phyloP scores from a whole-genome alignment of 2,888 invertebrate genomes.

The Sinhomidia bicolor region DNA sequence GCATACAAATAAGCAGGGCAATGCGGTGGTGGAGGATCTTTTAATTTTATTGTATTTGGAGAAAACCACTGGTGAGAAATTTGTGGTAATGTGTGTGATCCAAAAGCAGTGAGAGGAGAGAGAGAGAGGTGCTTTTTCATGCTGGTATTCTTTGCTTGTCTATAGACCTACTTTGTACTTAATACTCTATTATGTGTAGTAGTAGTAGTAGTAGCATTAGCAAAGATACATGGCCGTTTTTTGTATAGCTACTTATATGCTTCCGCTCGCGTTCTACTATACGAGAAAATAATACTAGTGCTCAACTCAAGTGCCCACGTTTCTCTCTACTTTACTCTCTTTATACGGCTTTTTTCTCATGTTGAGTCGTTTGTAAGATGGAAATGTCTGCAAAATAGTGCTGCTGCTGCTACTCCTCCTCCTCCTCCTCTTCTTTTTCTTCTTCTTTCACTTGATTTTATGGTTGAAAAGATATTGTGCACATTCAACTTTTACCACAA shows the following conservation, averaged over 20 bases:
- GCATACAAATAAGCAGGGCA: neutral
- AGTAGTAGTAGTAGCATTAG: too few relatives aligned
- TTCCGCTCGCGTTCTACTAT: too few relatives aligned
- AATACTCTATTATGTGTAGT: too few relatives aligned
- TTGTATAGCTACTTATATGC: too few relatives aligned
- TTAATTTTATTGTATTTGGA: constrained; percentile 56
- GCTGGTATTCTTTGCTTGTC: neutral
- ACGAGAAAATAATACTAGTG: too few relatives aligned
- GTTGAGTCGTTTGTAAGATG: constrained; percentile 47
- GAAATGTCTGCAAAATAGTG: constrained; percentile 27
- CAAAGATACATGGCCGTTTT: too few relatives aligned
- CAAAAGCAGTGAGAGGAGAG: too few relatives aligned
- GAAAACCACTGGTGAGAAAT: constrained; percentile 68
- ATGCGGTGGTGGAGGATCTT: constrained; percentile 15
- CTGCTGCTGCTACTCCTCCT: neutral
- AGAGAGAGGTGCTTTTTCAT: too few relatives aligned
- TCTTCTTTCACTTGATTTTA: constrained; percentile 48
- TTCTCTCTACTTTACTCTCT: neutral
- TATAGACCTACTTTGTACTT: too few relatives aligned
- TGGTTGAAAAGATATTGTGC: constrained; percentile 39
- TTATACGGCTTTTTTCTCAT: neutral
- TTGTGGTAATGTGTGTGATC: constrained; percentile 60
- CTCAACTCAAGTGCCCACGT: neutral
- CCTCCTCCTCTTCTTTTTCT: neutral
- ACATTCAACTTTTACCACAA: constrained; percentile 66